Base-by-base conservation (phyloP, 92 coral and sea anemone genomes). In the Virgularia gustaviana region DNA sequence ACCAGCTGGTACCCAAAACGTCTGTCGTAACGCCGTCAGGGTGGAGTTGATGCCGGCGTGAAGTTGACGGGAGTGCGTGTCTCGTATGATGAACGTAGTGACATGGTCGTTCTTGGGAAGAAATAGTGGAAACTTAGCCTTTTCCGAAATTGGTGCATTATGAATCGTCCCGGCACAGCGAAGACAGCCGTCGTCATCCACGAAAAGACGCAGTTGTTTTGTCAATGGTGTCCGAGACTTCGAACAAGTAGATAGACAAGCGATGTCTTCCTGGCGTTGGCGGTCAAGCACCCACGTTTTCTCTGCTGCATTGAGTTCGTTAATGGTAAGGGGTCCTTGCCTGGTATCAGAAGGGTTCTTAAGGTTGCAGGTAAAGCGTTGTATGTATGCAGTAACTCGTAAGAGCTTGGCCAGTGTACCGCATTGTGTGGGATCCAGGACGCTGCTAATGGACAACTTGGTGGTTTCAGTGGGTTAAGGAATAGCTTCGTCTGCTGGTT, bases 81-180 rank as follows among this genome's bases (percentile, higher is more conserved):
- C 82, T 19, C 37, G 32, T 44, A 79, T 57, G 37, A 84, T 67
- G 5, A 75, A 19, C 8, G 24, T 54, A 7, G 88, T 66, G 60
- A 84, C 28, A 9, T 62, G 62, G 18, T 84, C 78, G n/a, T 54
- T 75, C 30, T 75, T 41, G 18, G 85, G 82, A 31, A 79, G 37
- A 8, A 79, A 82, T 24, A 30, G 38, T 2, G 85, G 81, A 39
- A 67, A 73, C 35, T 68, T 78, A 10, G 83, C 44, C 32, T 20
- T 15, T 2, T 78, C 65, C 9, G 18, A 2, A 32, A 84, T 52
- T 0, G 78, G 78, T 20, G 75, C 84, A 61, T 84, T 67, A 37
- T 83, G 80, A n/a, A 84, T 80, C 71, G 85, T 80, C 71, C 82
- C 82, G 39, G 78, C 81, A 19, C 85, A 84, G 43, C 71, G 71